These are phyloP conservation scores for Muscicapa comitata DNA, from an alignment of 2,797 vertebrate genomes.

Conservation along the genomic window DNA sequence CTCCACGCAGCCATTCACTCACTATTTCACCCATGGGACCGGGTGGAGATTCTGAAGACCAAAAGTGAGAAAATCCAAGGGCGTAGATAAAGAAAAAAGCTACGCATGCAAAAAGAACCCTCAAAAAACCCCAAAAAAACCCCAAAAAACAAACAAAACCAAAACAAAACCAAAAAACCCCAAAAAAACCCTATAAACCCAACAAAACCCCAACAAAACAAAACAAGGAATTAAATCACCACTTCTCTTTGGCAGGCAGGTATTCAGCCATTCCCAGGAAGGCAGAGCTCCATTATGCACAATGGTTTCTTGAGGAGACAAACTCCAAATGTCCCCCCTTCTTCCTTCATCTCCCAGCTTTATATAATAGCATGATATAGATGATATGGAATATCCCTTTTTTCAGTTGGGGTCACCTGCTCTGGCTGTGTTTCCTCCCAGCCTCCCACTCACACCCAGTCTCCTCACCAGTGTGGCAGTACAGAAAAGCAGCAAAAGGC, in stretches of 20 bases:
- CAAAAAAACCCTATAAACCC: no score
- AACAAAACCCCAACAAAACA: no score
- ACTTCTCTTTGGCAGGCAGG: not conserved
- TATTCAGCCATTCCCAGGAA: not conserved
- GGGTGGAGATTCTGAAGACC: not conserved
- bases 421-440: not conserved
- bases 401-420: not conserved
- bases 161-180: no score
- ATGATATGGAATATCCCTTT: not conserved
- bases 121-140: no score
- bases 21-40: no score
- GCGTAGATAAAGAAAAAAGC: not conserved
- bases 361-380: not conserved
- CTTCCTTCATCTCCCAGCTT: not conserved
- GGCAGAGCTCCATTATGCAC: not conserved
- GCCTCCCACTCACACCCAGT: accelerated
- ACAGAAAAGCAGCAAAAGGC: not conserved
- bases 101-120: not conserved
- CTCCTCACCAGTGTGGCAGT: accelerated
- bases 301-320: not conserved
- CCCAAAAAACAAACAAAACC: not conserved
- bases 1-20: accelerated
- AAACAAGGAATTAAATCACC: not conserved
- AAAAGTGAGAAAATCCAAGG: not conserved
- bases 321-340: not conserved